phyloP scores from a whole-genome alignment of 2,888 invertebrate species.

The Argynnis bischoffii region DNA sequence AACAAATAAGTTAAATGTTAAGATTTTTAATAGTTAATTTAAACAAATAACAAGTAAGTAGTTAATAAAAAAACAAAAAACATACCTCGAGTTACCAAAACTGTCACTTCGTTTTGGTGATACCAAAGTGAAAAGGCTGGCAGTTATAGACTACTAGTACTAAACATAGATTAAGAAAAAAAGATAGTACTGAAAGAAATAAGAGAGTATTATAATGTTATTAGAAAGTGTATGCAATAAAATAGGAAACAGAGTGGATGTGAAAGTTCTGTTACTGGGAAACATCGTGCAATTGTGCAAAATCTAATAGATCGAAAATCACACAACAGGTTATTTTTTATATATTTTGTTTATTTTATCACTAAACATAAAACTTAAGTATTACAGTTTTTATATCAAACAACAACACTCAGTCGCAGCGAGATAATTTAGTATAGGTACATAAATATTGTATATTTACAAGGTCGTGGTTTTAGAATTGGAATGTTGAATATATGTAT shows the following conservation, averaged over 20 bases:
- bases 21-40: not conserved
- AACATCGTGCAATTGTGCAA: constrained; percentile 63
- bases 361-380: constrained; percentile 81
- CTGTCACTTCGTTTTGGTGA: constrained; percentile 32
- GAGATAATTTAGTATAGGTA: constrained; percentile 76
- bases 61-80: constrained; percentile 10
- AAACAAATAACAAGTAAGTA: not conserved
- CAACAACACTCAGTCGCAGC: constrained; percentile 80
- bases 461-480: constrained; percentile 62
- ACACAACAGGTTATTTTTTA: constrained; percentile 64
- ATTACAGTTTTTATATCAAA: constrained; percentile 81
- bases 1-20: too few species aligned
- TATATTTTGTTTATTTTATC: constrained; percentile 79
- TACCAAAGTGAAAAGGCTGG: constrained; percentile 42
- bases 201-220: constrained; percentile 63
- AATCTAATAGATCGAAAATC: constrained; percentile 60
- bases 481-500: constrained; percentile 48
- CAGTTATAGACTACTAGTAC: constrained; percentile 46
- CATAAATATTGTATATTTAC: constrained; percentile 61
- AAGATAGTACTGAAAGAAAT: constrained; percentile 54
- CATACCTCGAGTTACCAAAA: constrained; percentile 32
- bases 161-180: constrained; percentile 47
- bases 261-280: constrained; percentile 62
- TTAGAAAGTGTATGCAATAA: constrained; percentile 65
- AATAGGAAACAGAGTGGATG: constrained; percentile 57